phyloP scores from a whole-genome alignment of 2,888 invertebrate genomes.

The Pollenia angustigena region DNA sequence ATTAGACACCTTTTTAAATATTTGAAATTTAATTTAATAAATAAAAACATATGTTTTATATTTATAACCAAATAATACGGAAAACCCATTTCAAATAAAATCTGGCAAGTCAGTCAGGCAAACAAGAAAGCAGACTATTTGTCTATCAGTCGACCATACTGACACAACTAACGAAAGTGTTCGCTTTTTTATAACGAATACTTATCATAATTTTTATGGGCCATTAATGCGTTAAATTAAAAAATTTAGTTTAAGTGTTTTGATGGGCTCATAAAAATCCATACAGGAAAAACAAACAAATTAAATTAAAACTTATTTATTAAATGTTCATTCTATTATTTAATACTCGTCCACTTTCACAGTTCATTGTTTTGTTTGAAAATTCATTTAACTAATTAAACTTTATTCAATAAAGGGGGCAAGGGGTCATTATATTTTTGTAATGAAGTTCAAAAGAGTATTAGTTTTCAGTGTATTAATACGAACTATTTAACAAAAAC shows the following conservation, averaged over 20 bases:
- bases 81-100: neutral
- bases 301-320: conserved; percentile 19
- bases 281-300: conserved; percentile 37
- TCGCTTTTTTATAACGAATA: conserved; percentile 49
- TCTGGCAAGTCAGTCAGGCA: neutral
- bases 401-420: neutral
- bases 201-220: conserved; percentile 64
- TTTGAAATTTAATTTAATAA: neutral
- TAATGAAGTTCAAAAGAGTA: too few relatives aligned
- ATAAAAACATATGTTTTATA: conserved; percentile 20
- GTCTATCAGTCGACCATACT: neutral
- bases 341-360: neutral
- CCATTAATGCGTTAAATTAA: conserved; percentile 68
- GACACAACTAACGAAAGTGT: neutral
- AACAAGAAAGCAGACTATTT: neutral
- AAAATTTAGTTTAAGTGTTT: conserved; percentile 62
- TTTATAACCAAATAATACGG: neutral
- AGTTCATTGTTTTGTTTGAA: neutral
- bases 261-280: conserved; percentile 50
- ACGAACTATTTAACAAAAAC: too few relatives aligned
- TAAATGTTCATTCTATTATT: neutral
- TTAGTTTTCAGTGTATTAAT: too few relatives aligned
- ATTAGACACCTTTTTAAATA: neutral
- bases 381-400: conserved; percentile 1
- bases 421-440: neutral